Percentiles rank a stretch among this genome's conserved stretches.
Evolutionary conservation across 2,888 invertebrate species (phyloP).

Genomic region (Scrobipalpa atriplicella): DNA sequence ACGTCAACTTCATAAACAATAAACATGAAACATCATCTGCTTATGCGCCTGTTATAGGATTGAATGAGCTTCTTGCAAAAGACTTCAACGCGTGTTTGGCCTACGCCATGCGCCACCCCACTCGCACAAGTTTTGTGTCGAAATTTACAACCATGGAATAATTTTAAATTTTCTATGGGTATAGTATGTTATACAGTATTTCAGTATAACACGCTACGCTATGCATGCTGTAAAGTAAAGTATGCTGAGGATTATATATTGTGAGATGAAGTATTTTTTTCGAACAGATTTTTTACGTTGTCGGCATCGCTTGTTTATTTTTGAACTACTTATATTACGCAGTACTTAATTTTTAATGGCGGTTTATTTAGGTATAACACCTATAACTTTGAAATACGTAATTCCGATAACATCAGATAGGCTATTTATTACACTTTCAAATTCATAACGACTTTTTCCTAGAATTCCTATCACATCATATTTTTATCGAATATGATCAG

Average conservation of each 20-base stretch:
- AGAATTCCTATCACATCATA: not conserved
- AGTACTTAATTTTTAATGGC: no score
- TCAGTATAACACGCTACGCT: slow-evolving; percentile 1
- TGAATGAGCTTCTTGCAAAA: slow-evolving; percentile 40
- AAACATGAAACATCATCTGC: slow-evolving; percentile 19
- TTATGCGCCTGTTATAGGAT: not conserved
- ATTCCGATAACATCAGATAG: no score
- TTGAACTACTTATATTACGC: no score
- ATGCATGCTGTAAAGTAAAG: no score
- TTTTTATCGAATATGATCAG: not conserved
- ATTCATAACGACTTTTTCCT: no score
- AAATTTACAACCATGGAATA: slow-evolving; percentile 22
- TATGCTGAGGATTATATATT: no score
- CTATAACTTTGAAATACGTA: no score
- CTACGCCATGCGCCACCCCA: slow-evolving; percentile 29
- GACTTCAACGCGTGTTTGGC: slow-evolving; percentile 44
- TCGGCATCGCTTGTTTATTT: no score
- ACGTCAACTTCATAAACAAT: slow-evolving; percentile 25
- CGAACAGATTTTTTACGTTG: no score
- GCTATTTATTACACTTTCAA: not conserved
- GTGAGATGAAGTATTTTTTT: no score
- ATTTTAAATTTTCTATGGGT: slow-evolving; percentile 13
- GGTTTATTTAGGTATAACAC: no score
- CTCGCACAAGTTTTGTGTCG: slow-evolving; percentile 1
- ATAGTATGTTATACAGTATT: slow-evolving; percentile 8